Percentiles rank a stretch among this genome's conserved stretches.
Conservation (phyloP, 2,888 invertebrate genomes). For the Exocentrus adspersus region DNA sequence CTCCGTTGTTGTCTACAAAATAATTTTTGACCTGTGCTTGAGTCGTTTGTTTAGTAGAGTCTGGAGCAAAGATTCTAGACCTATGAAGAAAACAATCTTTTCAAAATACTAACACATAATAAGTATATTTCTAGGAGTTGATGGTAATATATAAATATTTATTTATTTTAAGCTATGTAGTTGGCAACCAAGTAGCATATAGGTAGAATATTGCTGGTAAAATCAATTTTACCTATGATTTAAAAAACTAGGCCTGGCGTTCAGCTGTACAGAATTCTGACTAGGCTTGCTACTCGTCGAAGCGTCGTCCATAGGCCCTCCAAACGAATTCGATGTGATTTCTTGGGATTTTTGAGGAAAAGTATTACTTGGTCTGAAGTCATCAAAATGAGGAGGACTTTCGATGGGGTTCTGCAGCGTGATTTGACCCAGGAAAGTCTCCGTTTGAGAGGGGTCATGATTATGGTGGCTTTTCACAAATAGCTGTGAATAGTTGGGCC, state of each 20-base stretch:
- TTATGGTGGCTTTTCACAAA: slow-evolving; percentile 69
- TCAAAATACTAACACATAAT: no score
- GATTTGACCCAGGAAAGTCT: slow-evolving; percentile 72
- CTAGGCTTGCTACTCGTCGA: slow-evolving; percentile 18
- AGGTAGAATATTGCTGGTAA: no score
- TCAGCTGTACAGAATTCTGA: slow-evolving; percentile 37
- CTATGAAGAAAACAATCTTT: slow-evolving; percentile 18
- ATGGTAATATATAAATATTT: no score
- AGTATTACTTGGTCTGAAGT: slow-evolving; percentile 38
- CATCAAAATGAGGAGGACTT: slow-evolving; percentile 52
- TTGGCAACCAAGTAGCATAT: not conserved
- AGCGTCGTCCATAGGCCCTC: slow-evolving; percentile 26
- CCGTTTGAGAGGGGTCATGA: slow-evolving; percentile 70
- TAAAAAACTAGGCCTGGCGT: slow-evolving; percentile 45
- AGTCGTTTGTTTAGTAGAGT: slow-evolving; percentile 48
- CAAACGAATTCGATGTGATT: slow-evolving; percentile 35
- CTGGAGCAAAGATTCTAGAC: slow-evolving; percentile 57
- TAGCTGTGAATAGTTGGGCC: slow-evolving; percentile 68
- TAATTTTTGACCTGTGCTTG: slow-evolving; percentile 54
- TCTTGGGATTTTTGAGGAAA: slow-evolving; percentile 38
- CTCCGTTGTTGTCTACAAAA: slow-evolving; percentile 58
- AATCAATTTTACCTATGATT: slow-evolving; percentile 49
- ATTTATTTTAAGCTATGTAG: not conserved
- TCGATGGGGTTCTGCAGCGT: slow-evolving; percentile 72
- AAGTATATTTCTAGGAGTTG: no score